These are phyloP conservation scores for Tipula lateralis DNA, from an alignment of 2,888 invertebrate genomes.

Conservation along the genomic window DNA sequence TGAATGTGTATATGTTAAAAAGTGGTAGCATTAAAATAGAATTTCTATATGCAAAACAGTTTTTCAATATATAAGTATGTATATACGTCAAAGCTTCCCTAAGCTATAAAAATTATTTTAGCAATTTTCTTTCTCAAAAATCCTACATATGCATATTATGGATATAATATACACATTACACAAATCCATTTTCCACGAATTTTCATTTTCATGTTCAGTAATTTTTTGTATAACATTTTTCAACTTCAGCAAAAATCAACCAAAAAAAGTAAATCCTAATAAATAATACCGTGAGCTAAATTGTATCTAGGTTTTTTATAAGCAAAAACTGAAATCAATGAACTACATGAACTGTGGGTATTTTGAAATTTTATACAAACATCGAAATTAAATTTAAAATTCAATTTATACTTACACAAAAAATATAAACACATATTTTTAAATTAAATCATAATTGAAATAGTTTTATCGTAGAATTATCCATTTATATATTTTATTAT, in stretches of 20 bases:
- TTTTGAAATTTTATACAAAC: neutral
- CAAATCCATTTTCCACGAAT: neutral
- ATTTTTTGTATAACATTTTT: neutral
- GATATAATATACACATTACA: neutral
- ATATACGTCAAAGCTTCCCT: neutral
- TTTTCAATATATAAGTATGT: neutral
- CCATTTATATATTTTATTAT: neutral
- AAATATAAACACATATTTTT: neutral
- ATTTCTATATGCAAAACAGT: neutral
- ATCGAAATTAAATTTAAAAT: neutral
- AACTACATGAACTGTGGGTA: neutral
- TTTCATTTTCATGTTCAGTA: neutral
- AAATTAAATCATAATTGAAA: neutral
- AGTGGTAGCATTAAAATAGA: too few relatives aligned
- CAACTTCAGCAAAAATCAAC: neutral
- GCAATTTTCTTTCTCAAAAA: neutral
- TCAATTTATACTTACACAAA: neutral
- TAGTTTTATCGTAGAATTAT: neutral
- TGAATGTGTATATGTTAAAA: too few relatives aligned
- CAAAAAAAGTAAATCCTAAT: neutral
- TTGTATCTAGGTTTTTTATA: neutral
- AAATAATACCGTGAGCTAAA: neutral
- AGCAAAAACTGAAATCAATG: neutral
- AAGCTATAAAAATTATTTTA: neutral
- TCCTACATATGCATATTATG: neutral